Percentiles rank a stretch among this genome's conserved stretches.
phyloP scores from a whole-genome alignment of 2,888 invertebrate species.

The Argyresthia goedartella region DNA sequence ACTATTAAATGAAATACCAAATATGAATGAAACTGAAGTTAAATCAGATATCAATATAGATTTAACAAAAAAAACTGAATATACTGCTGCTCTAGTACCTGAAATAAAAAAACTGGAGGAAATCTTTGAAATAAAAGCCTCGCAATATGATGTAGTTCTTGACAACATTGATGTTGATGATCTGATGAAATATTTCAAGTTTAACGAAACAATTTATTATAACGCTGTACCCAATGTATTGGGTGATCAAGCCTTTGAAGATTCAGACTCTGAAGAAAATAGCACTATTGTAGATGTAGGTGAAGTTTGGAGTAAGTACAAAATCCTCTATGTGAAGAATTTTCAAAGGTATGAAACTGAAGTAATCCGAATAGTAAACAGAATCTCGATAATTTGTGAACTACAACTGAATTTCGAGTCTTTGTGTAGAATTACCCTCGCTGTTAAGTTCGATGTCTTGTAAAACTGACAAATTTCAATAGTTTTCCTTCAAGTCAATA shows the following conservation, averaged over 20 bases:
- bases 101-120: too few species aligned
- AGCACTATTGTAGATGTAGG: slow-evolving; percentile 17
- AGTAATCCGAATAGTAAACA: too few species aligned
- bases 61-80: background rate
- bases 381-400: too few species aligned
- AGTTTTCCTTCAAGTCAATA: too few species aligned
- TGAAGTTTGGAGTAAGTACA: slow-evolving; percentile 40
- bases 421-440: too few species aligned
- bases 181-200: background rate
- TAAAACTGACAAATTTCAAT: too few species aligned
- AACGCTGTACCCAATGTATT: background rate
- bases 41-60: background rate
- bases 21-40: slow-evolving; percentile 5
- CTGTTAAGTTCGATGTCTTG: too few species aligned
- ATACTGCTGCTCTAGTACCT: background rate
- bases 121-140: too few species aligned
- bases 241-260: background rate
- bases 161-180: too few species aligned
- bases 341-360: too few species aligned
- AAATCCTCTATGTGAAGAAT: background rate
- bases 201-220: background rate
- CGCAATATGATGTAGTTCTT: too few species aligned
- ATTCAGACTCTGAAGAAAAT: slow-evolving; percentile 10
- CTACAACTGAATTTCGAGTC: too few species aligned
- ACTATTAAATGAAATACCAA: slow-evolving; percentile 25